These are phyloP conservation scores for Synergus japonicus DNA, from an alignment of 2,888 invertebrate species.

Conservation along the genomic window DNA sequence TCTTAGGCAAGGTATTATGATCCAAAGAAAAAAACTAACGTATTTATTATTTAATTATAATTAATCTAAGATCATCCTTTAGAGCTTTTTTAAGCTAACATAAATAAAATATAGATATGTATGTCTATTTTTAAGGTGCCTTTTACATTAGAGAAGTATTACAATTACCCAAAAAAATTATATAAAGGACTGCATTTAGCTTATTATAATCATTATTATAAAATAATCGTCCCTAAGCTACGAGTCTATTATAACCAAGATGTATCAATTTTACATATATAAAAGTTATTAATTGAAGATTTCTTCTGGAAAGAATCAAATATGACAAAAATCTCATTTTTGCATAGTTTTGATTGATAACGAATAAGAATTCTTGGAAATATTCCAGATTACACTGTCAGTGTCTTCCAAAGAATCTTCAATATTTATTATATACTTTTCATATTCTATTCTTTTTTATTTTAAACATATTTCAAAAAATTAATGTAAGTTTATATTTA, in stretches of 20 bases:
- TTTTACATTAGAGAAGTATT: not conserved
- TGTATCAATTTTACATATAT: conserved; percentile 10
- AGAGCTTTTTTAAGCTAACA: not conserved
- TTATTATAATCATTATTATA: not conserved
- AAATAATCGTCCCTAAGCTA: not conserved
- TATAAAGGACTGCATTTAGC: conserved; percentile 32
- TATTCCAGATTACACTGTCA: not conserved
- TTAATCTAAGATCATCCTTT: not conserved
- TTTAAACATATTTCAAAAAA: not conserved
- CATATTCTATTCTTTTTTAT: not conserved
- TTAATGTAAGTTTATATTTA: conserved; percentile 8
- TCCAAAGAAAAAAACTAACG: conserved; percentile 12
- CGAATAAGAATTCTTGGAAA: not conserved
- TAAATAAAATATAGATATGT: not conserved
- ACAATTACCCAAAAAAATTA: conserved; percentile 13
- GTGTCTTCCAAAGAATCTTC: conserved; percentile 25
- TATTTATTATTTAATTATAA: conserved; percentile 16
- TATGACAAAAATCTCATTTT: not conserved
- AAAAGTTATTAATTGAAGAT: not conserved
- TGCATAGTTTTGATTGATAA: conserved; percentile 3
- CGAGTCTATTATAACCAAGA: not conserved
- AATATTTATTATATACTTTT: not conserved
- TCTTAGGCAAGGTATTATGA: conserved; percentile 36
- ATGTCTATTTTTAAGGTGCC: not conserved
- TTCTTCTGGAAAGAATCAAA: conserved; percentile 13